Base-by-base conservation (phyloP, 2,797 vertebrate genomes). In the Eulemur albifrons region DNA sequence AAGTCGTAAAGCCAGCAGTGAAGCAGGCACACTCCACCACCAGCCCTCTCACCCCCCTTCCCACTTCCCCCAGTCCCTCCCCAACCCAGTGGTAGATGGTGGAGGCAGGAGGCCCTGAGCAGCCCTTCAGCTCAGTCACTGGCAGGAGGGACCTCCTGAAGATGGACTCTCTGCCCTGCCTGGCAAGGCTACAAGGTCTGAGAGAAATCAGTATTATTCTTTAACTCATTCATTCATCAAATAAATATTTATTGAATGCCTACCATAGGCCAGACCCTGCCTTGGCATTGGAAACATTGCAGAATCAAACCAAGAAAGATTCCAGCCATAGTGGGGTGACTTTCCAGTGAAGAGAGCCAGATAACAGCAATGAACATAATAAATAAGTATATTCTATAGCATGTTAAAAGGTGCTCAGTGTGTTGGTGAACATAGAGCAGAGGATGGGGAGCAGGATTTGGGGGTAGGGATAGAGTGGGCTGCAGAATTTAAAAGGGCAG, bases 1-100 rank as follows among this genome's bases (percentile, higher is more conserved):
- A 98, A 98, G 97, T 98, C 97, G 79, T 98, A 98, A 98, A 98
- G 96, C 94, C 96, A 95, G 97, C 97, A 98, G 98, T 97, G 98
- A 98, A 98, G 96, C 97, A 98, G 98, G 97, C 97, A 40, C 2
- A 5, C 67, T 18, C 81, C 23, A 4, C 54, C 7, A 40, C n/a
- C 15, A 13, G 61, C 63, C 2, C 21, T 20, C 17, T 72, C 40
- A 14, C 45, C 9, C 40, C 20, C 10, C 52, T 18, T 67, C 38
- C 43, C 25, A 40, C 12, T 1, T 52, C 32, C 35, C 20, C 15
- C 7, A 17, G 4, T 9, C n/a, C 7, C 63, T 84, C 18, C 52
- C 67, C 61, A 48, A 12, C 38, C 59, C 13, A 1, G n/a, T 4
- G 18, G 38, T 5, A 2, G 32, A 21, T 4, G 21, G n/a, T 30